These are phyloP conservation scores for Macrophya alboannulata DNA, from an alignment of 2,888 invertebrate species.

Conservation along the genomic window DNA sequence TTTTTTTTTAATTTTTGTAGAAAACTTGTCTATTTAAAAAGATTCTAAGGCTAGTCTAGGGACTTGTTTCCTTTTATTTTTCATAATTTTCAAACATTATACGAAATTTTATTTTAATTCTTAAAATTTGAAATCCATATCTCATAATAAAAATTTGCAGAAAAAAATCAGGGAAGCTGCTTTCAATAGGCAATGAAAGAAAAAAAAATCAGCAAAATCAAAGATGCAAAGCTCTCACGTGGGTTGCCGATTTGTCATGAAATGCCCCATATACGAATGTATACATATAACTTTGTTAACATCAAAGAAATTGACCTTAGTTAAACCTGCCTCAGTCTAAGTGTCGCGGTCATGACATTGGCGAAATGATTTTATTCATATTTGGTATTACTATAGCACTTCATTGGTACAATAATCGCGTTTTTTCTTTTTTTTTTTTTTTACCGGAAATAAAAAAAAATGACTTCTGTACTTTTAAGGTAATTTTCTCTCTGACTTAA, in stretches of 20 bases:
- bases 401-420: not conserved
- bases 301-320: constrained; percentile 44
- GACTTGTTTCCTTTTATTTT: no score
- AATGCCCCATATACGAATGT: not conserved
- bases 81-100: no score
- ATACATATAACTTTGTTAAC: constrained; percentile 26
- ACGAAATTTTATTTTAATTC: no score
- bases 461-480: constrained; percentile 40
- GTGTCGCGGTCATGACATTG: constrained; percentile 23
- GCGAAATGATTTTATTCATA: not conserved
- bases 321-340: not conserved
- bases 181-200: no score
- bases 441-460: not conserved
- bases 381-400: not conserved
- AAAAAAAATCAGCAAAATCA: no score
- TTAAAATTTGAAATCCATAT: no score
- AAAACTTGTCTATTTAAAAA: no score
- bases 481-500: constrained; percentile 10
- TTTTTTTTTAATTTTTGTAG: no score
- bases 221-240: no score
- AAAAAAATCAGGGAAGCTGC: no score
- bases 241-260: not conserved
- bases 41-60: no score
- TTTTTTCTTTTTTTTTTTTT: not conserved
- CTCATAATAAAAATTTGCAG: no score